Percentiles rank a stretch among this genome's conserved stretches.
These are phyloP conservation scores for Aselliscus stoliczkanus DNA, from an alignment of 2,797 vertebrate species.

Conservation along the genomic window DNA sequence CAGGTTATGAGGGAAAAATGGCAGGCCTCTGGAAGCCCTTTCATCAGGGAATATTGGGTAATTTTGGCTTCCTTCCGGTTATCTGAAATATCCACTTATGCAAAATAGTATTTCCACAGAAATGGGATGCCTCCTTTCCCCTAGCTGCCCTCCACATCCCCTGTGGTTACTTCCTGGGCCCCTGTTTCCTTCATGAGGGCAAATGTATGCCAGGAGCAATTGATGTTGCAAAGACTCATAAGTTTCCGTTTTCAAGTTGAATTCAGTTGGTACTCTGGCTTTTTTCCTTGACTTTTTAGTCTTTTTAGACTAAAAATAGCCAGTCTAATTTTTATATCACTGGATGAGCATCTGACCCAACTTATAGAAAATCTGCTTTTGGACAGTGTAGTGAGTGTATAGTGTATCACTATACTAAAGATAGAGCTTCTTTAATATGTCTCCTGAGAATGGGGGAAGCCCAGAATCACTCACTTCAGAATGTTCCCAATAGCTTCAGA, in stretches of 20 bases:
- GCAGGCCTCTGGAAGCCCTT: constrained; percentile 29
- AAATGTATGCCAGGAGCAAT: background rate
- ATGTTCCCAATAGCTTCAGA: background rate
- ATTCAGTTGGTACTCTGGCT: background rate
- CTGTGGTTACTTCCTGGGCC: background rate
- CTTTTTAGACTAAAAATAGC: background rate
- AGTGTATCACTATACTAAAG: constrained; percentile 22
- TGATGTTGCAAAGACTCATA: background rate
- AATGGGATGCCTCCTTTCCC: background rate
- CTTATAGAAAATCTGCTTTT: background rate
- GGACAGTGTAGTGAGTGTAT: background rate
- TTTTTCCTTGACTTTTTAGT: background rate
- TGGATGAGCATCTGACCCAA: background rate
- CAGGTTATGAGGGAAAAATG: background rate
- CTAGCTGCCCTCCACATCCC: background rate
- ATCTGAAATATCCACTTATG: constrained; percentile 18
- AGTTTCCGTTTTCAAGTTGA: background rate
- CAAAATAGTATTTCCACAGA: background rate
- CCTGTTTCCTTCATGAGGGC: background rate
- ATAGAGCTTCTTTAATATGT: background rate
- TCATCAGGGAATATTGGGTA: background rate
- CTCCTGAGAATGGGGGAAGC: background rate
- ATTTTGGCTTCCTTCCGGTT: background rate
- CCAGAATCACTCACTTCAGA: background rate
- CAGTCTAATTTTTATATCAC: background rate